These are phyloP conservation scores for Hypocryptadius cinnamomeus DNA, from an alignment of 2,113 vertebrate genomes.

Conservation along the genomic window DNA sequence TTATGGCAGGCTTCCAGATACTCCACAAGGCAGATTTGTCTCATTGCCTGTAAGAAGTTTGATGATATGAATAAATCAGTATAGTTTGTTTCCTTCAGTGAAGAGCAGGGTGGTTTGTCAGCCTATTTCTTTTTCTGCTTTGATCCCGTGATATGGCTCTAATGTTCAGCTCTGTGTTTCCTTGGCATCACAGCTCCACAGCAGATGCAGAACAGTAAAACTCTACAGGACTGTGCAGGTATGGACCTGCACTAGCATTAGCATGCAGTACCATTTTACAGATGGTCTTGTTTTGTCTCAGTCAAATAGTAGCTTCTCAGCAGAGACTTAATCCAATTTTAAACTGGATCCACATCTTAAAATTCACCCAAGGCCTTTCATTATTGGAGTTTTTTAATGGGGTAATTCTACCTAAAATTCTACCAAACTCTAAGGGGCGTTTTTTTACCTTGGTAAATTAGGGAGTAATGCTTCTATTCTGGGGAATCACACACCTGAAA, in stretches of 20 bases:
- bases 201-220: background rate
- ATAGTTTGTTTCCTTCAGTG: background rate
- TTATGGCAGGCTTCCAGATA: background rate
- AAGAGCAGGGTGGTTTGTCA: background rate
- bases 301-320: background rate
- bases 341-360: background rate
- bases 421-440: background rate
- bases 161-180: background rate
- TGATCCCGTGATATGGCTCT: background rate
- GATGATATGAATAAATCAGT: background rate
- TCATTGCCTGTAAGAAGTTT: background rate
- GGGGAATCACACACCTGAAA: background rate
- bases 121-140: background rate
- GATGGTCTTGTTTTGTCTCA: background rate
- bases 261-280: background rate
- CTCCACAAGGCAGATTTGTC: background rate
- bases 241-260: background rate
- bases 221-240: background rate
- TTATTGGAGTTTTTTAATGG: background rate
- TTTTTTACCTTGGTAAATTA: background rate
- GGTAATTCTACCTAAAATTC: background rate
- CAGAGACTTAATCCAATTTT: background rate
- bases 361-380: background rate
- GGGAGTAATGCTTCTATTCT: background rate
- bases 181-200: background rate